phyloP scores from a whole-genome alignment of 2,113 vertebrate genomes.

The Steatornis caripensis region DNA sequence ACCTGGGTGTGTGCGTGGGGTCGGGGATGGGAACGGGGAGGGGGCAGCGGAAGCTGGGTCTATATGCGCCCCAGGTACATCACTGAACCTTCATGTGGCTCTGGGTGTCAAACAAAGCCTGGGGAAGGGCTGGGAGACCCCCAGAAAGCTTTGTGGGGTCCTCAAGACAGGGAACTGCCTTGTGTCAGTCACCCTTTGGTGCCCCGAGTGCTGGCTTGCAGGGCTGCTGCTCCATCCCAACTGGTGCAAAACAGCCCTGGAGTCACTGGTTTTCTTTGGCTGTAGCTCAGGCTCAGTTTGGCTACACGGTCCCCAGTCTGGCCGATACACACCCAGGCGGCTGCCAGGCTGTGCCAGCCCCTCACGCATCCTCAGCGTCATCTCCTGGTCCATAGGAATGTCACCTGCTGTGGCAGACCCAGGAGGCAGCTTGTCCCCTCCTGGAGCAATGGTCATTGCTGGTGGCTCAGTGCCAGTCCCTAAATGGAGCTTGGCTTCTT shows the following conservation, averaged over 20 bases:
- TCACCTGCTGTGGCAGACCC: neutral
- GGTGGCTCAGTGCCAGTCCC: neutral
- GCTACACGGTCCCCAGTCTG: neutral
- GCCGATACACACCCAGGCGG: neutral
- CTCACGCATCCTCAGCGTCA: neutral
- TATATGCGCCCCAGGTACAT: fast-evolving
- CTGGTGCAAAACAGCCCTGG: neutral
- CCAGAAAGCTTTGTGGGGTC: fast-evolving
- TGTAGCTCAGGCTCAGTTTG: neutral
- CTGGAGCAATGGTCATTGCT: neutral
- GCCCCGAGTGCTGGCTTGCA: fast-evolving
- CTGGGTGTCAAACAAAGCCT: neutral
- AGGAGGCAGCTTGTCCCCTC: neutral
- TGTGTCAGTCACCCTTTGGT: neutral
- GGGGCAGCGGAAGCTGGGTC: neutral
- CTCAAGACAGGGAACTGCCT: neutral
- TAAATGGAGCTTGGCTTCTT: neutral
- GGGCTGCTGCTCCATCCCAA: neutral
- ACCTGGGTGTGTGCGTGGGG: neutral
- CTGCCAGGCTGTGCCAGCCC: neutral
- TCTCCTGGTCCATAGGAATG: neutral
- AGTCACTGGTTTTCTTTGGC: neutral
- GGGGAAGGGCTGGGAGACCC: neutral
- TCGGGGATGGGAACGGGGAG: neutral
- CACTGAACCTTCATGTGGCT: fast-evolving